Evolutionary conservation across 2,113 vertebrate genomes (phyloP), one percentile per base, ranked within the genome.

Genomic region (Ginglymostoma cirratum): DNA sequence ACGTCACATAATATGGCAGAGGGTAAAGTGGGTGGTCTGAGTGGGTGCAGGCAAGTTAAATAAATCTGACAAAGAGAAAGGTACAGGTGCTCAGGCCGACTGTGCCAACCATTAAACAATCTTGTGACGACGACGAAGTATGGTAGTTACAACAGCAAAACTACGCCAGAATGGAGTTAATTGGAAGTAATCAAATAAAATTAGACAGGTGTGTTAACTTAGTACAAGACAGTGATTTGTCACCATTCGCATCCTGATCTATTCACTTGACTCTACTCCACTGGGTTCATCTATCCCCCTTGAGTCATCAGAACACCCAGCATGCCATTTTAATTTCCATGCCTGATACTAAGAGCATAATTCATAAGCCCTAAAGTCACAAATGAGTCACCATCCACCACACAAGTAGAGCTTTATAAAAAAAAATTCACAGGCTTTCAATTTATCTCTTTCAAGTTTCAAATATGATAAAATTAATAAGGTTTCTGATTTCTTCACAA

Each of bases 381-480:
- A 67, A 93, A 67, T 93, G 65, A 66, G 7, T 93, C 89, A 93
- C 15, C 89, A 21, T 42, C 80, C 66, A 61, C 61, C 61, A 66
- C 65, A 67, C 89, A 93, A 67, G 89, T 21, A 93, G 55, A 34
- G 87, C 34, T 92, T 93, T 61, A 42, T 34, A 66, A 92, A 90
- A 90, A 55, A 67, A 93, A 42, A 21, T 38, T n/a, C 27, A 5
- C 55, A 65, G 30, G 27, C 15, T 61, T 34, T n/a, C 72, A 7
- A 92, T 66, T 38, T 93, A 8, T 45, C 61, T 5, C n/a, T 10
- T 61, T 93, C 89, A 93, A 93, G 65, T 93, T 93, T 83, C 80
- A 83, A 93, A 66, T 38, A 23, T 67, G 61, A 93, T 93, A 65
- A 66, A 66, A 93, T 93, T 93, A 93, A 93, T 93, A 93, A 93